Conservation (phyloP, 2,888 invertebrate genomes). For the Cerceris ruficornis region DNA sequence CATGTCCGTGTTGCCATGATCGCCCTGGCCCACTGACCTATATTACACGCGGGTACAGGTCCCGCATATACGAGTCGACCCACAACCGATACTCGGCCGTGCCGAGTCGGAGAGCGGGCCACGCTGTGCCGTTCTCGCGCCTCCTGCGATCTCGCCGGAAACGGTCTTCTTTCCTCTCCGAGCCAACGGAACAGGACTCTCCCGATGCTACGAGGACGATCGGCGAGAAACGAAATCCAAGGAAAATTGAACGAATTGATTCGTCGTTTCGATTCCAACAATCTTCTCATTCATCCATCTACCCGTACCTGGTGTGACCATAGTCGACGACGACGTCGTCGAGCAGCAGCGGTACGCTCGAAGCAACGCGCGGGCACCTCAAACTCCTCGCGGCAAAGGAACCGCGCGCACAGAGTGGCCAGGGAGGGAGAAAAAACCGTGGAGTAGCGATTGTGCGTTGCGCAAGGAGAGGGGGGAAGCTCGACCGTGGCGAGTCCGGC, state of each 20-base stretch:
- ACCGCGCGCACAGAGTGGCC: constrained; percentile 5
- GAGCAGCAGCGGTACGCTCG: too few species aligned
- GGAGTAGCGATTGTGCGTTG: constrained; percentile 15
- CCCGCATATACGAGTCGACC: constrained; percentile 76
- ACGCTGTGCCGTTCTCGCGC: constrained; percentile 50
- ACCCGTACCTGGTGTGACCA: too few species aligned
- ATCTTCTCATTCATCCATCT: too few species aligned
- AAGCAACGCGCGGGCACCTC: too few species aligned
- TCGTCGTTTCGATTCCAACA: too few species aligned
- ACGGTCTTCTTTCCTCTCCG: not conserved
- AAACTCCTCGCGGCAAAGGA: constrained; percentile 5
- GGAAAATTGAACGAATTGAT: too few species aligned
- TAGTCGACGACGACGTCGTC: too few species aligned
- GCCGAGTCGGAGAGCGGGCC: constrained; percentile 74
- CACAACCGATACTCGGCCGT: constrained; percentile 69
- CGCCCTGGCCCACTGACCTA: constrained; percentile 82
- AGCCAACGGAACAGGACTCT: not conserved
- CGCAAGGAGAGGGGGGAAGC: constrained; percentile 29
- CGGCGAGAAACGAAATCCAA: too few species aligned
- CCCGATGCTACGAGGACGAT: too few species aligned
- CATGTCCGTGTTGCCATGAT: constrained; percentile 80
- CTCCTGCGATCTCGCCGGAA: not conserved
- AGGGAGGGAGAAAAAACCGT: constrained; percentile 19
- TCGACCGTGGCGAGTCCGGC: constrained; percentile 11
- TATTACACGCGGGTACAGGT: constrained; percentile 79